phyloP scores from a whole-genome alignment of 1,140 invertebrate genomes.

The Drosophila carrolli region DNA sequence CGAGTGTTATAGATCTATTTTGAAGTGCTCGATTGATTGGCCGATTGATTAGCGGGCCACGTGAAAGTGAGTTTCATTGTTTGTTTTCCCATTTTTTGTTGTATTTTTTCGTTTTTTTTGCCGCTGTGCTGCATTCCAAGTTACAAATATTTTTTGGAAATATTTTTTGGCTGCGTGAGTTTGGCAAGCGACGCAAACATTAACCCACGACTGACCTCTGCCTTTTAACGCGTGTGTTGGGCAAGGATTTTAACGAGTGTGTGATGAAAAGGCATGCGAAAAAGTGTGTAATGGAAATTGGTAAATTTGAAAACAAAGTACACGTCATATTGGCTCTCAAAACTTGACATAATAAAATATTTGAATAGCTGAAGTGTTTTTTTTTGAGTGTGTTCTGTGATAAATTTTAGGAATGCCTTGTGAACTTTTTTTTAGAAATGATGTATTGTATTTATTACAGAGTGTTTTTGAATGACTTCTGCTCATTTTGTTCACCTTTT shows the following conservation, averaged over 20 bases:
- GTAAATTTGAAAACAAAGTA: slow-evolving; percentile 13
- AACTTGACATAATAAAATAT: not conserved
- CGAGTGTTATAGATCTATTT: slow-evolving; percentile 13
- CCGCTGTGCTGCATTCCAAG: slow-evolving; percentile 24
- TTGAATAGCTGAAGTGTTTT: not conserved
- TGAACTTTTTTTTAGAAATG: not conserved
- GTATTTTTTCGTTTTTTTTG: not conserved
- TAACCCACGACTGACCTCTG: slow-evolving; percentile 38
- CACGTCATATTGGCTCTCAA: not conserved
- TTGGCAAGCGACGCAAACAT: slow-evolving; percentile 28
- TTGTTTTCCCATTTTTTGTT: slow-evolving; percentile 21
- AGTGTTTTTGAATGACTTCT: too few relatives aligned
- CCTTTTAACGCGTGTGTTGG: slow-evolving; percentile 27
- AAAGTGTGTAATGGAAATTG: slow-evolving; percentile 30
- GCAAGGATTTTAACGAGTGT: slow-evolving; percentile 46
- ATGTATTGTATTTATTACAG: too few relatives aligned
- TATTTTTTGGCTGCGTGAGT: slow-evolving; percentile 24
- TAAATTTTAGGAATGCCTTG: not conserved
- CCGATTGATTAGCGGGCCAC: slow-evolving; percentile 47
- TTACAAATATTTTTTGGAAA: slow-evolving; percentile 32
- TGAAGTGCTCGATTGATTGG: slow-evolving; percentile 48
- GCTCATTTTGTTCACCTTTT: too few relatives aligned
- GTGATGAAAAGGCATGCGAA: slow-evolving; percentile 27
- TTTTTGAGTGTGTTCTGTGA: not conserved
- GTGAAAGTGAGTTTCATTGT: slow-evolving; percentile 51